phyloP scores from a whole-genome alignment of 2,888 invertebrate genomes.

The Hedya salicella region DNA sequence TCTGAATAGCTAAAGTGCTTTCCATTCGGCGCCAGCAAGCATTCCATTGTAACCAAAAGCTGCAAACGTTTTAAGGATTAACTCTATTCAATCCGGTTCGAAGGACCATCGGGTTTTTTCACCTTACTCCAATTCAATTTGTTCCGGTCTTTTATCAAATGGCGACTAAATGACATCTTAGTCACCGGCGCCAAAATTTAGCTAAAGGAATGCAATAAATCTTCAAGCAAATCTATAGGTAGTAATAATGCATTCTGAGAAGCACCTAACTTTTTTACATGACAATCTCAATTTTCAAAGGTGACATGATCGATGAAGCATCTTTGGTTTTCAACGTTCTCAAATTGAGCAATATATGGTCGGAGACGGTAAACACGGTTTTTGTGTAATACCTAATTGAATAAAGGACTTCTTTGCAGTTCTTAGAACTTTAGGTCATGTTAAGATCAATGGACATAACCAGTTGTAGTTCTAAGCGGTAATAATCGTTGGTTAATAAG shows the following conservation, averaged over 20 bases:
- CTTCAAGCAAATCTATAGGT: background rate
- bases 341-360: background rate
- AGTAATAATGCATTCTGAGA: slow-evolving; percentile 18
- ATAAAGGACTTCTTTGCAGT: slow-evolving; percentile 9
- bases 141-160: slow-evolving; percentile 13
- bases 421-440: slow-evolving; percentile 19
- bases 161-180: slow-evolving; percentile 21
- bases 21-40: background rate
- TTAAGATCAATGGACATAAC: slow-evolving; percentile 19
- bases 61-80: slow-evolving; percentile 11
- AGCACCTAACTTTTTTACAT: slow-evolving; percentile 9
- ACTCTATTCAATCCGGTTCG: background rate
- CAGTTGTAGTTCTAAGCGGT: background rate
- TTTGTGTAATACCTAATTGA: slow-evolving; percentile 14
- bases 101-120: slow-evolving; percentile 6
- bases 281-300: background rate
- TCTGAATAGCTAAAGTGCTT: too few species aligned
- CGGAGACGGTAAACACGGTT: background rate
- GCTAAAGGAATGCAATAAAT: slow-evolving; percentile 24
- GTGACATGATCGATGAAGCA: background rate
- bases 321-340: background rate
- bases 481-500: slow-evolving; percentile 5
- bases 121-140: slow-evolving; percentile 5
- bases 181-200: slow-evolving; percentile 29
- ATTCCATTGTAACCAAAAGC: background rate